phyloP scores from a whole-genome alignment of 1,140 invertebrate genomes.

The Ditylenchus dipsaci region DNA sequence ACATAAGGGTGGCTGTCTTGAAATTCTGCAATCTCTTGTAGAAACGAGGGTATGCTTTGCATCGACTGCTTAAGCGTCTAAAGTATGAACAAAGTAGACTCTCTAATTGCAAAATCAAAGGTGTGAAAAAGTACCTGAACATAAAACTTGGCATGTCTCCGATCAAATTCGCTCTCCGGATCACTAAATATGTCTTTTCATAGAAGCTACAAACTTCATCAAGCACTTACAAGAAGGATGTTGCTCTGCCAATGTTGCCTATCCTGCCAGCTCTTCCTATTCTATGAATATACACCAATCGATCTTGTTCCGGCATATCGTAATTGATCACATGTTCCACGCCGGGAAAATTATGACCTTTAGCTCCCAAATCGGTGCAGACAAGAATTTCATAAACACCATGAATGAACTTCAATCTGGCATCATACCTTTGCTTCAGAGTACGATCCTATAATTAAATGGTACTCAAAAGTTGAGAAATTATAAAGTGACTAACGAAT shows the following conservation, averaged over 20 bases:
- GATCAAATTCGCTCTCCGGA: neutral
- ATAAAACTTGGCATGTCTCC: constrained; percentile 2
- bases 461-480: constrained; percentile 3
- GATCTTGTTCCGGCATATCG: constrained; percentile 73
- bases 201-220: neutral
- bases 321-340: constrained; percentile 75
- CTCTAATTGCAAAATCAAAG: no score
- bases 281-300: constrained; percentile 82
- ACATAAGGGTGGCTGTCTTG: no score
- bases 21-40: neutral
- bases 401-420: constrained; percentile 11
- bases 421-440: constrained; percentile 23
- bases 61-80: neutral
- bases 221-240: constrained; percentile 77
- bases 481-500: constrained; percentile 10
- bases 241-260: constrained; percentile 71
- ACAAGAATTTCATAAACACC: constrained; percentile 20
- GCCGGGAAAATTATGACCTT: constrained; percentile 35
- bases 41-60: neutral
- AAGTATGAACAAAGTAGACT: neutral
- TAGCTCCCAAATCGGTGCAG: constrained; percentile 27
- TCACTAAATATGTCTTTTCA: neutral
- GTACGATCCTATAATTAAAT: constrained; percentile 17
- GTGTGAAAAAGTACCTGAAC: neutral
- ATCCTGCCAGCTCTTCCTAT: constrained; percentile 82